These are phyloP conservation scores for Lates japonicus DNA, from an alignment of 2,797 vertebrate genomes.

Conservation along the genomic window DNA sequence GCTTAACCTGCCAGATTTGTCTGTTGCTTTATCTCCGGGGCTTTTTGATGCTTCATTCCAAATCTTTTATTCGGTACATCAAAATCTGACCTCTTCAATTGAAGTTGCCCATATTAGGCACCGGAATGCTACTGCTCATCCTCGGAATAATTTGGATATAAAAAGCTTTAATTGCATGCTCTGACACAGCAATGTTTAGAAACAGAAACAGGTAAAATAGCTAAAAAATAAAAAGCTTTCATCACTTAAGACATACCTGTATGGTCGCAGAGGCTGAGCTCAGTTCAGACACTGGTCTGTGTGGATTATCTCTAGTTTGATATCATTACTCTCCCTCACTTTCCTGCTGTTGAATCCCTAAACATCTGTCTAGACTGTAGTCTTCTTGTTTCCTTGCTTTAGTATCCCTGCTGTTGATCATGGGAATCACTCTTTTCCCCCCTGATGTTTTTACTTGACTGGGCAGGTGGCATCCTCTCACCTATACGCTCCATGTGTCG, in stretches of 20 bases:
- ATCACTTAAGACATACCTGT: conserved; percentile 56
- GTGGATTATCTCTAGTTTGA: conserved; percentile 42
- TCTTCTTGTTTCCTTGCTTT: conserved; percentile 18
- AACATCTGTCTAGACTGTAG: background rate
- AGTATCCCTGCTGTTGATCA: conserved; percentile 21
- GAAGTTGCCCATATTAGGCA: conserved; percentile 63
- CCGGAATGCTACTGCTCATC: conserved; percentile 16
- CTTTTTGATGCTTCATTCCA: conserved; percentile 71
- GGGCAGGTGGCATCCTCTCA: conserved; percentile 39
- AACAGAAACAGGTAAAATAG: conserved; percentile 15
- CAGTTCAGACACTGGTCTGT: conserved; percentile 17
- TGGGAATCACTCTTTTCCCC: conserved; percentile 23
- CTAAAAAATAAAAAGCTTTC: background rate
- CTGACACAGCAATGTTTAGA: background rate
- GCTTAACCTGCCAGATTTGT: conserved; percentile 65
- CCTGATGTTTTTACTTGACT: conserved; percentile 41
- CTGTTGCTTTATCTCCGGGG: conserved; percentile 48
- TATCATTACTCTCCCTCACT: conserved; percentile 17
- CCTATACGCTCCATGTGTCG: conserved; percentile 8
- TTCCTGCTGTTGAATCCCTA: conserved; percentile 20
- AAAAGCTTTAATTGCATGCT: conserved; percentile 17
- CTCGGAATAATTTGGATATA: background rate
- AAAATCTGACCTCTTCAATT: conserved; percentile 45
- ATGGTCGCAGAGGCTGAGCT: conserved; percentile 25
- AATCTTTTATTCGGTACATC: conserved; percentile 21